Base-by-base conservation (phyloP, 2,797 vertebrate genomes). In the Chloroceryle inda region DNA sequence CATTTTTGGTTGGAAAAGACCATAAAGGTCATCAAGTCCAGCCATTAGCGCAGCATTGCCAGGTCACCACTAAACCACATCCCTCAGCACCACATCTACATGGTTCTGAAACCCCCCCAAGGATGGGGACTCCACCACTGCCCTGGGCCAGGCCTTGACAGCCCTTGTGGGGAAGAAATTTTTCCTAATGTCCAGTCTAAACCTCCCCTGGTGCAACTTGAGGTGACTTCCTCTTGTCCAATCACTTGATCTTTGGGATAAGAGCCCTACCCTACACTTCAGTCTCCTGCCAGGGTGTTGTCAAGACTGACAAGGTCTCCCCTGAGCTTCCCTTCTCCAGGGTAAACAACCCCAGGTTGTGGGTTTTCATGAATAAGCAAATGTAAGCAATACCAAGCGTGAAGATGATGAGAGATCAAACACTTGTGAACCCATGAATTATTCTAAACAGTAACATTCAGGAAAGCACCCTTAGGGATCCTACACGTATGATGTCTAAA, bases 401-500 rank as follows among this genome's bases (percentile, higher is more conserved):
- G 29, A 85, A 63, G 49, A 49, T 20, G 18, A 40, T 14, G 24
- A 76, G 7, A 72, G 52, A 85, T 29, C 27, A 50, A 77, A 77
- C 8, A 56, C 21, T 16, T 26, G 4, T 20, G 88, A 84, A 88
- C 6, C 1, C 16, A 37, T 9, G 3, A 73, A 56, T 61, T 50
- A 88, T 33, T 62, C 20, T 15, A 44, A 81, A 72, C 22, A 56
- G 17, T 40, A 33, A 44, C 14, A 69, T 44, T 86, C 35, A 79
- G 18, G 69, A 11, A 19, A 72, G 52, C 15, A 79, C 9, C 56
- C 3, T 4, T 22, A 20, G 13, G 10, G 13, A 82, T 72, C 31
- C 14, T 42, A 35, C 15, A 13, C 0, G 0, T 11, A 58, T 2
- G 16, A 27, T 47, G n/a, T 6, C 52, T 72, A 78, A 79, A 50